These are phyloP conservation scores for Opisthocomus hoazin DNA, from an alignment of 2,113 vertebrate genomes.

Conservation along the genomic window DNA sequence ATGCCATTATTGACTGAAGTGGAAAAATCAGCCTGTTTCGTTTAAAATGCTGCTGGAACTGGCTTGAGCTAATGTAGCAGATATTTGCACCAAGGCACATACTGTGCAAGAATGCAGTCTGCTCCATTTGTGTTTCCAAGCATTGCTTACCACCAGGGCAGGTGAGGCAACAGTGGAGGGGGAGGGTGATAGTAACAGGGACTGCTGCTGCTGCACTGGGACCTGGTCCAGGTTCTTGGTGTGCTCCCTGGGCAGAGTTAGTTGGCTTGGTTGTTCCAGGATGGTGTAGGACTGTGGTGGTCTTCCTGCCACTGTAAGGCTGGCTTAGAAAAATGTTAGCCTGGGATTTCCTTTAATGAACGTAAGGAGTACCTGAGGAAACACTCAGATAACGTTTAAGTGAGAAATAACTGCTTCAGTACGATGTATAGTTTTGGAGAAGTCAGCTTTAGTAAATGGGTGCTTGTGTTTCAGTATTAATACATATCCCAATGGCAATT, in stretches of 20 bases:
- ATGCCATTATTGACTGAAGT: neutral
- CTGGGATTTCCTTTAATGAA: neutral
- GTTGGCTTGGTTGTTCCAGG: neutral
- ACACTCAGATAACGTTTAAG: neutral
- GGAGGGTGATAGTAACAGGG: rapidly evolving
- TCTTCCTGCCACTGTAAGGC: neutral
- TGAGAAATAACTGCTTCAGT: neutral
- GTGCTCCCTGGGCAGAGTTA: neutral
- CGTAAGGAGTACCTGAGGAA: neutral
- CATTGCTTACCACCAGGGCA: neutral
- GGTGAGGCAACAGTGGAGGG: neutral
- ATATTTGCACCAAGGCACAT: neutral
- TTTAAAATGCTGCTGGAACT: neutral
- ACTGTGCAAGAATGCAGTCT: neutral
- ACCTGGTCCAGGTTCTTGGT: rapidly evolving
- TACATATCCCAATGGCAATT: neutral
- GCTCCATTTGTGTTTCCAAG: neutral
- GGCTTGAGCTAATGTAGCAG: neutral
- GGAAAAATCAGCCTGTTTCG: neutral
- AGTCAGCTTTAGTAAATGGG: neutral
- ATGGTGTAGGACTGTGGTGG: neutral
- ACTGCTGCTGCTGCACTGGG: neutral
- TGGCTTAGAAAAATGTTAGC: neutral
- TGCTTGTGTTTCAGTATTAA: neutral
- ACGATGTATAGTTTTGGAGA: neutral